Evolutionary conservation across 2,113 vertebrate genomes (phyloP).

Genomic region (Aptenodytes patagonicus): DNA sequence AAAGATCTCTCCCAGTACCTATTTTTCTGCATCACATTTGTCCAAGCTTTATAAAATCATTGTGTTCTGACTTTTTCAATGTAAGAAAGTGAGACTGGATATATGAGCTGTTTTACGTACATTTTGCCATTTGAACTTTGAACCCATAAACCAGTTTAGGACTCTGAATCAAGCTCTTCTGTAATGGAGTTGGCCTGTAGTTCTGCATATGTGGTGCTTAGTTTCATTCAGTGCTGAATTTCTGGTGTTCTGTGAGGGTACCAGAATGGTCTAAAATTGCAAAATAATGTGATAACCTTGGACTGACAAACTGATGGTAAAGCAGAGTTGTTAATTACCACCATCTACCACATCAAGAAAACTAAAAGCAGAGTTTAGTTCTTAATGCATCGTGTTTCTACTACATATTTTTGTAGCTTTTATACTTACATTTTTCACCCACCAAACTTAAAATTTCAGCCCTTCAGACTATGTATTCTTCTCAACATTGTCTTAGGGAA

Average conservation of each 20-base stretch:
- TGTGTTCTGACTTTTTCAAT: neutral
- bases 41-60: neutral
- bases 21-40: neutral
- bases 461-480: neutral
- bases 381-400: neutral
- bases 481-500: neutral
- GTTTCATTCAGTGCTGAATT: neutral
- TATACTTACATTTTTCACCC: neutral
- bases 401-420: neutral
- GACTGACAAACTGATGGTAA: neutral
- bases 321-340: neutral
- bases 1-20: neutral
- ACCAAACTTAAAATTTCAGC: neutral
- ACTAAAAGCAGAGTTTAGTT: neutral
- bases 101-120: neutral
- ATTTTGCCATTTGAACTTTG: neutral
- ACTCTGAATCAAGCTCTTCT: neutral
- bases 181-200: neutral
- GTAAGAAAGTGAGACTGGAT: neutral
- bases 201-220: neutral
- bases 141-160: neutral
- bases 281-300: neutral
- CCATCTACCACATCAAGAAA: neutral
- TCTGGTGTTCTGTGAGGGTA: slow-evolving; percentile 31
- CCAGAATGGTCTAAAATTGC: neutral